Base-by-base conservation (phyloP, 1,140 invertebrate species). In the Drosophila oshimai region DNA sequence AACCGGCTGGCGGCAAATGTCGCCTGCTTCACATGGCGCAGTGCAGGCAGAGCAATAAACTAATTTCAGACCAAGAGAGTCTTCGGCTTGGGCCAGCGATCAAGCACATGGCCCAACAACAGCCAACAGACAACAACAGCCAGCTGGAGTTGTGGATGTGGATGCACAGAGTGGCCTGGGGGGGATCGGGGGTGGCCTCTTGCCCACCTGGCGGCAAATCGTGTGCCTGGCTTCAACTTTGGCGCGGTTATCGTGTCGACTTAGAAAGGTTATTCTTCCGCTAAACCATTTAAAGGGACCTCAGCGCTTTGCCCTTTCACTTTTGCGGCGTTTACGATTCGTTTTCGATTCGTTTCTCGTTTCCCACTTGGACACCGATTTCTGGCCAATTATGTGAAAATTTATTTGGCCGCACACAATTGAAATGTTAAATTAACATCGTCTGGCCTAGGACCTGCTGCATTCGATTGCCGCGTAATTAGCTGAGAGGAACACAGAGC, bases 221-320 rank as follows among this genome's bases (percentile, higher is more conserved):
- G 76, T 81, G 76, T 74, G 73, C 29, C 54, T 55, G 67, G 37
- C 41, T 76, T 61, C 76, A 75, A 72, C 69, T 74, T 67, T 67
- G 74, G 44, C 53, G 57, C 64, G 37, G 49, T 41, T 49, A 68
- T 70, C 65, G 65, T 60, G 54, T 72, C 61, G 75, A 68, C 81
- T 87, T 77, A 87, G 83, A 87, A 87, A 87, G 81, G 81, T 87
- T 87, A 87, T 87, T 87, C 81, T 87, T 87, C 81, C 81, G 81
- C 76, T 70, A 74, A 87, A 87, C 81, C 69, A 81, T 76, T 81
- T 87, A 81, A 87, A 87, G 81, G 81, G 83, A 72, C 49, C 54
- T 53, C 55, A 41, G n/a, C 13, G 46, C 29, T 18, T 57, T 87
- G 81, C 81, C 81, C 81, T 87, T 87, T 87, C 81, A 87, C 81